Evolutionary conservation across 1,140 invertebrate species (phyloP), one percentile per base, ranked within the genome.

Genomic region (Glossosoma conforme): DNA sequence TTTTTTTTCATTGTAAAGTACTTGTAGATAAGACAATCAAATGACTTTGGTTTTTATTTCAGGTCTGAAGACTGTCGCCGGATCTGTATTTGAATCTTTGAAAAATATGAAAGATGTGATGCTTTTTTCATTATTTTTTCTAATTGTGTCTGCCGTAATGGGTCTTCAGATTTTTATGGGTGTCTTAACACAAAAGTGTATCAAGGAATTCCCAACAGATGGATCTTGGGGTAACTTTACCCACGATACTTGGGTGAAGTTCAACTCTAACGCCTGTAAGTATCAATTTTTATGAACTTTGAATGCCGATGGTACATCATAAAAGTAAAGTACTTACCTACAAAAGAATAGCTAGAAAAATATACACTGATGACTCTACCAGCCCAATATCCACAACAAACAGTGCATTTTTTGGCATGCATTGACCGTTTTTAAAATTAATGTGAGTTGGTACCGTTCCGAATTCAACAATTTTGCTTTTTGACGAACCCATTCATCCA

Each of bases 1-100:
- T n/a, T n/a, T n/a, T n/a, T n/a, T n/a, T n/a, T n/a, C n/a, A n/a
- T n/a, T n/a, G n/a, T n/a, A n/a, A n/a, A n/a, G n/a, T n/a, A n/a
- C n/a, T n/a, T n/a, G n/a, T n/a, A n/a, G n/a, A n/a, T n/a, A n/a
- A n/a, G n/a, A n/a, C n/a, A n/a, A n/a, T n/a, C n/a, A n/a, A n/a
- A n/a, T n/a, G n/a, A n/a, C 25, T 42, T 13, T 18, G n/a, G n/a
- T n/a, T 8, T n/a, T 33, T 32, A 11, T 69, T 69, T 17, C 69
- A 97, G 95, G 94, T 79, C 83, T 98, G 79, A 98, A 98, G 82
- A 98, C 95, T 65, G 97, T 98, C 78, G 95, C 98, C 64, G 94
- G 95, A 74, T 95, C 96, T 79, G 94, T 98, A 72, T 95, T 98
- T 80, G 94, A 97, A 79, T 97, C 95, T 59, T 94, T 98, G 70